Evolutionary conservation across 2,888 invertebrate species (phyloP), one percentile per base, ranked within the genome.

Genomic region (Podotricha telesiphe): DNA sequence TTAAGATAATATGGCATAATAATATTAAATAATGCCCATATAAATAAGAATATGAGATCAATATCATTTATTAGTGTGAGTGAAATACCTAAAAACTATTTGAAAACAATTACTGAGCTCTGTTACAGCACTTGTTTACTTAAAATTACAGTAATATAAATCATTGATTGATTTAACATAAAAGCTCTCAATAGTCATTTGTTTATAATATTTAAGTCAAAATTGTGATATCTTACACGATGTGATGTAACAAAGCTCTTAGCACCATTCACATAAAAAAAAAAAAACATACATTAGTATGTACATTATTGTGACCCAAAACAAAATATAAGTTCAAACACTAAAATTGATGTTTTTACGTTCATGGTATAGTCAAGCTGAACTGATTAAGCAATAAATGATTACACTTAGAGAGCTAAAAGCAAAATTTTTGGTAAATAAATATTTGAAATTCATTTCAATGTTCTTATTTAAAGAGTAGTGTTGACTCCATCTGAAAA

Each of bases 31-130:
- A 77, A 81, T 81, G 83, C 84, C 83, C 85, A 88, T 88, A n/a
- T n/a, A 86, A 88, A 89, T 87, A 85, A 86, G 81, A 53, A 86
- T 83, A 89, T 91, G 91, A 91, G 91, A 91, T 91, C 91, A 91
- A 87, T 86, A 87, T 86, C 86, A 81, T 73, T 73, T 67, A 71
- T 72, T 71, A 74, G 73, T 70, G 73, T 68, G 68, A 71, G 55
- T 72, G 69, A 69, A 70, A 70, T 71, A 66, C 65, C 66, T 58
- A 76, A 56, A n/a, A 75, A 72, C 73, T 51, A 59, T n/a, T 47
- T 51, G 15, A 51, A 28, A 42, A 20, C 37, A 61, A 61, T 67
- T 48, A 51, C 22, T 28, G 56, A 65, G 65, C 51, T 58, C 58
- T 59, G 68, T 69, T 34, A 68, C 48, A 48, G 48, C 48, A 62